phyloP scores from a whole-genome alignment of 2,113 vertebrate species.

The Panurus biarmicus region DNA sequence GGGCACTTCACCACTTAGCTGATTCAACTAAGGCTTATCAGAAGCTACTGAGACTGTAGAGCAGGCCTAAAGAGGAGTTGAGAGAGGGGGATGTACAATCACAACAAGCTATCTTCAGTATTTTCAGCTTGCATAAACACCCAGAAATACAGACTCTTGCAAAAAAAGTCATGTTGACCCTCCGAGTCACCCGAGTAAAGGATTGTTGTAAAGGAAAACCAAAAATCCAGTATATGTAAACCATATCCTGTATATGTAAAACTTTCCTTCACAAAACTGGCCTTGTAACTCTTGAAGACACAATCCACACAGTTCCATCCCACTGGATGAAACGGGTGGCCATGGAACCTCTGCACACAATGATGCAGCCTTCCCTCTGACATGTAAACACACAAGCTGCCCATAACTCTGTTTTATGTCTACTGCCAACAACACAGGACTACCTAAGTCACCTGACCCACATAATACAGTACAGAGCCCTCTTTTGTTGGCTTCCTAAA shows the following conservation, averaged over 20 bases:
- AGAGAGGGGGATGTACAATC: neutral
- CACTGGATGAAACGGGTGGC: neutral
- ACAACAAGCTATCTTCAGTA: neutral
- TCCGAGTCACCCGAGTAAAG: neutral
- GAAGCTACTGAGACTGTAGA: neutral
- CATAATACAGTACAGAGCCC: neutral
- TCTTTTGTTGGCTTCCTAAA: neutral
- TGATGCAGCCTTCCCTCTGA: neutral
- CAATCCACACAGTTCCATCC: neutral
- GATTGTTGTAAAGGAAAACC: neutral
- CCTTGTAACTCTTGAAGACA: neutral
- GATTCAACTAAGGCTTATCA: neutral
- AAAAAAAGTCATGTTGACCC: neutral
- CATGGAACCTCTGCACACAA: neutral
- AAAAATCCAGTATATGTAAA: neutral
- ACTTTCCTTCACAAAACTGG: neutral
- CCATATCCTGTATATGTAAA: neutral
- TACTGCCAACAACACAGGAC: neutral
- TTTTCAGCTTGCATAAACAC: neutral
- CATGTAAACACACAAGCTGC: neutral
- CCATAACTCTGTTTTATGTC: neutral
- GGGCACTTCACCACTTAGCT: neutral
- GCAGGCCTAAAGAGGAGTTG: neutral
- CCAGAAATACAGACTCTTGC: neutral
- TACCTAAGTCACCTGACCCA: neutral